Base-by-base conservation (phyloP, 1,140 invertebrate genomes). In the Triops longicaudatus region DNA sequence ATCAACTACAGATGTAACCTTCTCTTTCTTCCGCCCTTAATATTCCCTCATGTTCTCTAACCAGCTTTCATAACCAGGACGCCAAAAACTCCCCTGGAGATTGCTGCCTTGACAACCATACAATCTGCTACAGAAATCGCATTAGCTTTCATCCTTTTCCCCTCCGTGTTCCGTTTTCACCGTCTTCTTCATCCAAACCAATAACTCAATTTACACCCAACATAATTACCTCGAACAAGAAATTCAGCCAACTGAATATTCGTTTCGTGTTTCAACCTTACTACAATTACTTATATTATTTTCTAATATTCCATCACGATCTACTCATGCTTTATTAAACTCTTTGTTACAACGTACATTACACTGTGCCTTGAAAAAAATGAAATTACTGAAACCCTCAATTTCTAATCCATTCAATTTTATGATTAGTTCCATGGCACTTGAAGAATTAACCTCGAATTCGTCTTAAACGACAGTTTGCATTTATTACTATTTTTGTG, bases 61-160 rank as follows among this genome's bases (percentile, higher is more conserved):
- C 37, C 77, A 27, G 26, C 50, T 17, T 63, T 63, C 50, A 63
- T 63, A 17, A 6, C 50, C 22, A 22, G 50, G 50, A 37, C 31
- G 7, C 50, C 50, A 17, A n/a, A 63, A 63, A 63, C 14, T 63
- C 50, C 50, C 22, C 50, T 37, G 22, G 50, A 63, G 50, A 63
- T 63, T 63, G 50, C 50, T 63, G 17, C 50, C 50, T 63, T 63
- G 50, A 63, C 50, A 63, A 63, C 50, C 50, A n/a, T 14, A 63
- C 50, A 63, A 63, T 63, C 50, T 63, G 50, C 22, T 63, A 63
- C 50, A 63, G n/a, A 63, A 63, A 63, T 22, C n/a, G 14, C 22
- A 5, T 63, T 63, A 63, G 10, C 14, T 11, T 22, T 17, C 22
- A 22, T 17, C n/a, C 22, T 63, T 0, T 63, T n/a, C 10, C 50